Evolutionary conservation across 2,113 vertebrate genomes (phyloP).

Genomic region (Apistogramma diplotaenia): DNA sequence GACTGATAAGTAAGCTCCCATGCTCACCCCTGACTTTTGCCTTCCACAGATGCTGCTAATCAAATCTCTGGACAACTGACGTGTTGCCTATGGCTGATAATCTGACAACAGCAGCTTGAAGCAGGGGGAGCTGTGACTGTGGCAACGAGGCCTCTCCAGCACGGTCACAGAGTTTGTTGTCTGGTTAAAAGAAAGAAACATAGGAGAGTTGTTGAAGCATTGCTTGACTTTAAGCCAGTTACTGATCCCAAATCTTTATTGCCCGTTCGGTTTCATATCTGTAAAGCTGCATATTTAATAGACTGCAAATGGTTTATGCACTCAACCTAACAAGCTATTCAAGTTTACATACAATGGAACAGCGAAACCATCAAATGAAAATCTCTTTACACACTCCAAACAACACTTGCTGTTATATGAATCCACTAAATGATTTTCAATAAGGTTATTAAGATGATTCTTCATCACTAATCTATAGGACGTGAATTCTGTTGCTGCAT

Average conservation of each 20-base stretch:
- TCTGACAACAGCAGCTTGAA: constrained; percentile 12
- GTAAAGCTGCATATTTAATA: not conserved
- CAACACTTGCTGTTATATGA: too few relatives aligned
- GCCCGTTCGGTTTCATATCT: not conserved
- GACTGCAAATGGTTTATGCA: not conserved
- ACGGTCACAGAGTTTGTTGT: not conserved
- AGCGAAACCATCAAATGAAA: too few relatives aligned
- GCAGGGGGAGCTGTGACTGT: not conserved
- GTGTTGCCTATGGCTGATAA: constrained; percentile 4
- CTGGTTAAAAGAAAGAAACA: constrained; percentile 9
- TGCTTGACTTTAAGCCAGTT: not conserved
- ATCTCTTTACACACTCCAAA: too few relatives aligned
- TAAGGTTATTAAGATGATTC: not conserved
- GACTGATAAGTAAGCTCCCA: constrained; percentile 19
- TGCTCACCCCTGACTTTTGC: constrained; percentile 2
- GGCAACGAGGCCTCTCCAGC: not conserved
- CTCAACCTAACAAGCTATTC: not conserved
- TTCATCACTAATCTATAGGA: not conserved
- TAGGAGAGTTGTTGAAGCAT: not conserved
- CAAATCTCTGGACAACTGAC: constrained; percentile 22
- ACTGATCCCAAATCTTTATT: not conserved
- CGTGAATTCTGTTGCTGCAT: not conserved
- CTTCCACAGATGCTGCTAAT: constrained; percentile 33
- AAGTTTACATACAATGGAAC: not conserved
- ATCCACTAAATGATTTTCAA: not conserved